Conservation (phyloP, 2,113 vertebrate species). For the cat (Felis catus) region F.catus_Fca126_mat1.0 CM031421.1:28037501-28038000, state of each 20-base stretch:
- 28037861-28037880: neutral
- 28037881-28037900: neutral
- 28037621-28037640: neutral
- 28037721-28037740: neutral
- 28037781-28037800: neutral
- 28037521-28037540: neutral
- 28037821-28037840: rapidly evolving
- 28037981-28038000: neutral
- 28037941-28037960: neutral
- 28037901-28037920: rapidly evolving
- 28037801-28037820: neutral
- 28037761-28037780: neutral
- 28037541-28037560: slow-evolving; percentile 27
- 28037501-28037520: neutral
- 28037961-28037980: neutral
- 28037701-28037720: neutral
- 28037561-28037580: slow-evolving; percentile 67
- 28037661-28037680: neutral
- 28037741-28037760: neutral
- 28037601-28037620: neutral
- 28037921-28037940: no score
- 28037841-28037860: neutral
- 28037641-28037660: neutral
- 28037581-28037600: neutral
- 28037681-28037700: neutral